Evolutionary conservation across 2,113 vertebrate species (phyloP).

Genomic region (Periophthalmus modestus): DNA sequence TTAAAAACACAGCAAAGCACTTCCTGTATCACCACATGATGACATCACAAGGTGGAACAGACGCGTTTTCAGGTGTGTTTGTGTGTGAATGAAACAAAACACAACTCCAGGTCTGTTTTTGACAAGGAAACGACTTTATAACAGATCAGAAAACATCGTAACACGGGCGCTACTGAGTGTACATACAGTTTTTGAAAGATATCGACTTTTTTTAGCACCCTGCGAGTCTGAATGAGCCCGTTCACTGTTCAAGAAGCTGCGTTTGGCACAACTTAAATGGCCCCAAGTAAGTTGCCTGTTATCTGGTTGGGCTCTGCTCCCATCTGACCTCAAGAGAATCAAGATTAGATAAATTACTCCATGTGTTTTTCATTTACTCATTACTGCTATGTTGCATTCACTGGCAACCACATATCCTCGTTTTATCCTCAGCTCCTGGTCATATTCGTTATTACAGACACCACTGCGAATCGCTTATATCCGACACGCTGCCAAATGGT

Average conservation of each 20-base stretch:
- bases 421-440: slow-evolving; percentile 25
- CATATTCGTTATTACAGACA: slow-evolving; percentile 6
- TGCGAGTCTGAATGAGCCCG: neutral
- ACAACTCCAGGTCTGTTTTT: no score
- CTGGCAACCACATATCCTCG: slow-evolving; percentile 8
- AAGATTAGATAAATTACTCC: slow-evolving; percentile 40
- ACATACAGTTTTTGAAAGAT: no score
- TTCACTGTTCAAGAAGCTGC: slow-evolving; percentile 19
- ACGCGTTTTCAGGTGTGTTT: no score
- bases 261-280: slow-evolving; percentile 28
- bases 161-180: no score
- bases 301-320: slow-evolving; percentile 36
- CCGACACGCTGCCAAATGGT: neutral
- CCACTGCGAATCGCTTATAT: slow-evolving; percentile 9
- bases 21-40: no score
- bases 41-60: no score
- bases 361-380: slow-evolving; percentile 39
- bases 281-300: slow-evolving; percentile 38
- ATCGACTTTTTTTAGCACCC: no score
- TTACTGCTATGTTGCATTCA: slow-evolving; percentile 21
- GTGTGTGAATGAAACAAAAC: no score
- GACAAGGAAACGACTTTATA: no score
- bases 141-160: no score
- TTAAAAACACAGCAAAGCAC: no score
- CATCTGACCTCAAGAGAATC: slow-evolving; percentile 41